Evolutionary conservation across 1,140 invertebrate species (phyloP).

Genomic region (Drosophila carrolli): DNA sequence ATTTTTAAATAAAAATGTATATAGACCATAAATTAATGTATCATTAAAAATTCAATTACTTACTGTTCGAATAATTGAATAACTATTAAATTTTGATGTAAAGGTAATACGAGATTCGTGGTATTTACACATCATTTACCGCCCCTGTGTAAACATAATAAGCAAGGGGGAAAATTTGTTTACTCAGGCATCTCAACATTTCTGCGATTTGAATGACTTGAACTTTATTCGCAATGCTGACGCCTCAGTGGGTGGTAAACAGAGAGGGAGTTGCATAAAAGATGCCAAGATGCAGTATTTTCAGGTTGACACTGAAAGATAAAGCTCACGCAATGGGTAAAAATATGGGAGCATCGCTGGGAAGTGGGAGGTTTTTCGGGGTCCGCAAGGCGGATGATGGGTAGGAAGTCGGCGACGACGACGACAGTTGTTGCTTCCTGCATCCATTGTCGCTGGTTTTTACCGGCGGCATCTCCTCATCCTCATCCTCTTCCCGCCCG

Average conservation of each 20-base stretch:
- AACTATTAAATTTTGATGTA: too few species aligned
- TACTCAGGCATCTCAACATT: not conserved
- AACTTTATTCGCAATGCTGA: slow-evolving; percentile 9
- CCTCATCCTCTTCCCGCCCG: slow-evolving; percentile 5
- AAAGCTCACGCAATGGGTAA: slow-evolving; percentile 58
- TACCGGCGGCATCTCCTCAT: slow-evolving; percentile 56
- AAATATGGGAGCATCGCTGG: slow-evolving; percentile 58
- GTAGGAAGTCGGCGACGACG: slow-evolving; percentile 60
- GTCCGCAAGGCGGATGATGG: slow-evolving; percentile 18
- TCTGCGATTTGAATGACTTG: slow-evolving; percentile 23
- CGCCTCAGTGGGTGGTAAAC: slow-evolving; percentile 18
- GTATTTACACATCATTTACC: not conserved
- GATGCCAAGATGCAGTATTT: slow-evolving; percentile 13
- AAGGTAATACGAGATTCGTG: not conserved
- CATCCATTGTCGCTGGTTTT: slow-evolving; percentile 75
- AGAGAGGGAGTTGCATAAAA: slow-evolving; percentile 33
- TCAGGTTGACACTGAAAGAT: slow-evolving; percentile 65
- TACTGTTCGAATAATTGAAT: too few species aligned
- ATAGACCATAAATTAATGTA: not conserved
- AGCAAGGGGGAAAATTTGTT: slow-evolving; percentile 3
- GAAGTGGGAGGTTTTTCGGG: slow-evolving; percentile 3
- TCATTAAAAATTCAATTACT: too few species aligned
- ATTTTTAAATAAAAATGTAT: too few species aligned
- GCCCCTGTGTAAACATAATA: not conserved
- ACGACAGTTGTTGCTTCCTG: slow-evolving; percentile 75